Evolutionary conservation across 1,140 invertebrate genomes (phyloP), one percentile per base, ranked within the genome.

Genomic region (Sminthurinus signatus): DNA sequence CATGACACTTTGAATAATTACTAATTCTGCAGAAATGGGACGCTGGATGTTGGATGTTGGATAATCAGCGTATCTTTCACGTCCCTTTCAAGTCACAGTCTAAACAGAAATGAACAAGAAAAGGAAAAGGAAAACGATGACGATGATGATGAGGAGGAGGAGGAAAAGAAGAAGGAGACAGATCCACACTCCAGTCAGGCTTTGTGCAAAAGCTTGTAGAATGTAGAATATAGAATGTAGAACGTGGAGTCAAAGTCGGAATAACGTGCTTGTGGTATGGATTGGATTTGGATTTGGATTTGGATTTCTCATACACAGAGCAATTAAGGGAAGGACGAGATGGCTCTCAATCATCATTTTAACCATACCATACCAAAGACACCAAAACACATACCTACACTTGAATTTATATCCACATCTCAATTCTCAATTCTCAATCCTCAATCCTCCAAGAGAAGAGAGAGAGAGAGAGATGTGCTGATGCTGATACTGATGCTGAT

Each of bases 1-100:
- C 56, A 29, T 65, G 63, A 65, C 63, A 65, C 43, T 65, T 52
- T 65, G 62, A 65, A 60, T 65, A 65, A 65, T 65, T 65, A 60
- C 63, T 60, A 60, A 65, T 65, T 65, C 57, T 60, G 39, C 32
- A 44, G 48, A 65, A 58, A 59, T n/a, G n/a, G n/a, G n/a, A n/a
- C n/a, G n/a, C n/a, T n/a, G n/a, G n/a, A n/a, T n/a, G n/a, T 65
- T 60, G 56, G 36, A 65, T 60, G 63, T 44, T 15, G 57, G 46
- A 64, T 64, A 57, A 57, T 57, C 55, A 64, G 56, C 43, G 62
- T 59, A 63, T 63, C 61, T 62, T 52, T 43, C 31, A 51, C 28
- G 29, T 62, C 36, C 48, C 51, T 62, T 55, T 52, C 59, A 55
- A 54, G 50, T 62, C 25, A 14, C 5, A 52, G 32, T 36, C 32